Percentiles rank a stretch among this genome's conserved stretches.
Evolutionary conservation across 2,888 invertebrate species (phyloP).

Genomic region (Argyresthia albistria): DNA sequence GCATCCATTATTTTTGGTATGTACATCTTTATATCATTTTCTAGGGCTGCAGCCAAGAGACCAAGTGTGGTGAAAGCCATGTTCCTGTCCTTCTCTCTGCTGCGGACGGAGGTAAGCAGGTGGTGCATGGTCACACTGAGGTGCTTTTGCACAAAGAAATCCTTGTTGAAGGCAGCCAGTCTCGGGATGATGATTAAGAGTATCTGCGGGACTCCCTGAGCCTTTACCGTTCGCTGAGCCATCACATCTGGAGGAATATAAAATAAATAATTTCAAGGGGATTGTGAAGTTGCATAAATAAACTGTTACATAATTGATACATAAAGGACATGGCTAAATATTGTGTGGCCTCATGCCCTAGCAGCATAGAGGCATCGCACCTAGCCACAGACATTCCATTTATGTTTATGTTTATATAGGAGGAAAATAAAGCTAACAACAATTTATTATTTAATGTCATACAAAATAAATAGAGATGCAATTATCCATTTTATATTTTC

Average conservation of each 20-base stretch:
- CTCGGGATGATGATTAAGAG: conserved; percentile 90
- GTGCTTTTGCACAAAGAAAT: conserved; percentile 83
- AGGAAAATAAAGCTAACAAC: too few species aligned
- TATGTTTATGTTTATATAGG: too few species aligned
- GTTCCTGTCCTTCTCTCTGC: conserved; percentile 88
- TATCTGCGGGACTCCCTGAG: conserved; percentile 88
- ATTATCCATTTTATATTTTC: too few species aligned
- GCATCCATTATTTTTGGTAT: conserved; percentile 90
- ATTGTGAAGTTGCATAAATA: too few species aligned
- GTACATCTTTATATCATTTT: conserved; percentile 83
- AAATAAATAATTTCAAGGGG: background rate
- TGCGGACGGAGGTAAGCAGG: conserved; percentile 81
- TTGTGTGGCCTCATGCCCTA: too few species aligned
- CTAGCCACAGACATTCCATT: too few species aligned
- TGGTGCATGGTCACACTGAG: conserved; percentile 83
- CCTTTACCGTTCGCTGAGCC: conserved; percentile 82
- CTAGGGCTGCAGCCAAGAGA: conserved; percentile 90
- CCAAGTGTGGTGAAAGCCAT: conserved; percentile 93
- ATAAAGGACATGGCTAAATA: too few species aligned
- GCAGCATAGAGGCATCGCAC: too few species aligned
- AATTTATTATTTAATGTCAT: too few species aligned
- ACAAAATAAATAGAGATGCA: too few species aligned
- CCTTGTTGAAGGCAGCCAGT: conserved; percentile 92
- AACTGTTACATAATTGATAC: too few species aligned
- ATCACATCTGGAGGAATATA: conserved; percentile 75